phyloP scores from a whole-genome alignment of 2,888 invertebrate genomes.

The Chamaedrilus cognettii region DNA sequence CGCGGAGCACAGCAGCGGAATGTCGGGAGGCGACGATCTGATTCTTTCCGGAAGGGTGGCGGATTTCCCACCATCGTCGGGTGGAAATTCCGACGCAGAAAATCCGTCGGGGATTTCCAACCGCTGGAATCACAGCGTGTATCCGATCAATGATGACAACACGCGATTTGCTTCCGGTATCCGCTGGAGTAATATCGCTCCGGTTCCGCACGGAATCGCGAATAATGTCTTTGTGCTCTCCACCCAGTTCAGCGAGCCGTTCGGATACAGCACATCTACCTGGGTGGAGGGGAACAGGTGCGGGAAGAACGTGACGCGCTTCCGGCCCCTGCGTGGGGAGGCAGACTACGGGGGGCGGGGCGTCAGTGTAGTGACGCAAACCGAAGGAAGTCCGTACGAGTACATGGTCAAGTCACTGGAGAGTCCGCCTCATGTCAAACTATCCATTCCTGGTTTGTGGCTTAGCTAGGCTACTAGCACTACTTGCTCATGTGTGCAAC shows the following conservation, averaged over 20 bases:
- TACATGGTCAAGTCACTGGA: conserved; percentile 44
- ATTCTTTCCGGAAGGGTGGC: conserved; percentile 44
- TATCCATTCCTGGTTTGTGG: conserved; percentile 44
- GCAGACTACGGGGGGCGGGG: conserved; percentile 17
- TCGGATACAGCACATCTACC: conserved; percentile 39
- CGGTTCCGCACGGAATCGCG: conserved; percentile 20
- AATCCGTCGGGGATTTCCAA: background rate
- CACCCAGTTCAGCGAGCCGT: conserved; percentile 49
- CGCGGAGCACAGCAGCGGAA: conserved; percentile 35
- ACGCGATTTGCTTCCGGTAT: no score
- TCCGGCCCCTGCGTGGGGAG: conserved; percentile 18
- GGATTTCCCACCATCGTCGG: conserved; percentile 27
- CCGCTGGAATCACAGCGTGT: conserved; percentile 22
- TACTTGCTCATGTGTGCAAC: no score
- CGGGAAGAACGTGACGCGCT: conserved; percentile 27
- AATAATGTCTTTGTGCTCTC: conserved; percentile 27
- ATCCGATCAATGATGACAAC: background rate
- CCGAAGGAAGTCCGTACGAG: conserved; percentile 21
- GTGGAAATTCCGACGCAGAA: background rate
- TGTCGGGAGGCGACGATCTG: conserved; percentile 43
- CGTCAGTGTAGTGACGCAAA: conserved; percentile 22
- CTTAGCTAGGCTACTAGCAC: background rate
- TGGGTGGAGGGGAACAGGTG: conserved; percentile 32
- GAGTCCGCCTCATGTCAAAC: conserved; percentile 44
- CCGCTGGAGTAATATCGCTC: background rate